Percentiles rank a stretch among this genome's conserved stretches.
These are phyloP conservation scores for Mus musculus DNA, from an alignment of 2,113 vertebrate genomes.

Conservation along the genomic window GRCm39 chr2:173930001-173930500, in stretches of 20 bases:
- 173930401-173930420: background rate
- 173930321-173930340: background rate
- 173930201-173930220: background rate
- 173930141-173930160: background rate
- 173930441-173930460: background rate
- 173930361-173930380: background rate
- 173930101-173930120: background rate
- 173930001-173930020: conserved; percentile 32
- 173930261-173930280: background rate
- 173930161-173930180: background rate
- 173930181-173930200: background rate
- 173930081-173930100: background rate
- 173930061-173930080: conserved; percentile 35
- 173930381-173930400: background rate
- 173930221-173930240: background rate
- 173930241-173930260: rapidly evolving
- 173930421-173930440: background rate
- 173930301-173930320: background rate
- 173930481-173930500: background rate
- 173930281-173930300: rapidly evolving
- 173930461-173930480: background rate
- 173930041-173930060: conserved; percentile 39
- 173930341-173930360: background rate
- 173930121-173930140: background rate
- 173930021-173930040: conserved; percentile 25